Evolutionary conservation across 1,140 invertebrate genomes (phyloP).

Genomic region (Babylonia areolata): DNA sequence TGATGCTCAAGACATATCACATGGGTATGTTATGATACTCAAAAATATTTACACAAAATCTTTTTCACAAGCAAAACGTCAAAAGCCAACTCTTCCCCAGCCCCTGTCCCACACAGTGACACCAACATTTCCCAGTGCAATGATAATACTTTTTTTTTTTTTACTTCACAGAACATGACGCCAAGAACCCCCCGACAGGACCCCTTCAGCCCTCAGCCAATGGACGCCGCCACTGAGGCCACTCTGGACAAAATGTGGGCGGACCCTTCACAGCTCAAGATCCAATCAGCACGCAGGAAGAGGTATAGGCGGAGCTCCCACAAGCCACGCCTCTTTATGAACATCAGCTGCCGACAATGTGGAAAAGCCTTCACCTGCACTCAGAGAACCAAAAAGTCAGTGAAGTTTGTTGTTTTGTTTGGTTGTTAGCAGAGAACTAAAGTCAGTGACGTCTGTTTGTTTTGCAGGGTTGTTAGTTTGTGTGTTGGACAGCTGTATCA

Average conservation of each 20-base stretch:
- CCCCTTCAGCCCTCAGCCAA: not conserved
- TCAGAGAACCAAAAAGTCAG: not conserved
- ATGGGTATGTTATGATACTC: not conserved
- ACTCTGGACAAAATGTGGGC: not conserved
- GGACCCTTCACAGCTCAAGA: not conserved
- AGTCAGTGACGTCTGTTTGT: not conserved
- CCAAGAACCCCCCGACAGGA: not conserved
- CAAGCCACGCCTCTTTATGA: not conserved
- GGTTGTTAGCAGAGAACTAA: not conserved
- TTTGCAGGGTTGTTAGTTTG: not conserved
- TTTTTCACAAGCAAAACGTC: not conserved
- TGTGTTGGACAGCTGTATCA: too few species aligned
- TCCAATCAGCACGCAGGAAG: not conserved
- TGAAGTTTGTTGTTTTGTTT: not conserved
- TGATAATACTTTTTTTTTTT: not conserved
- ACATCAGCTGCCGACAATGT: not conserved
- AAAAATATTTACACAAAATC: not conserved
- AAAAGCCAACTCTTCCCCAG: too few species aligned
- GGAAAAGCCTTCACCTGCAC: not conserved
- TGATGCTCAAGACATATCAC: too few species aligned
- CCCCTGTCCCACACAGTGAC: too few species aligned
- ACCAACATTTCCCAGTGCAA: too few species aligned
- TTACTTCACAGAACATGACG: not conserved
- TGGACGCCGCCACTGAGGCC: not conserved
- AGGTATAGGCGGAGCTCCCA: not conserved